Conservation (phyloP, 2,113 vertebrate genomes). For the Hippocampus guttulatus region DNA sequence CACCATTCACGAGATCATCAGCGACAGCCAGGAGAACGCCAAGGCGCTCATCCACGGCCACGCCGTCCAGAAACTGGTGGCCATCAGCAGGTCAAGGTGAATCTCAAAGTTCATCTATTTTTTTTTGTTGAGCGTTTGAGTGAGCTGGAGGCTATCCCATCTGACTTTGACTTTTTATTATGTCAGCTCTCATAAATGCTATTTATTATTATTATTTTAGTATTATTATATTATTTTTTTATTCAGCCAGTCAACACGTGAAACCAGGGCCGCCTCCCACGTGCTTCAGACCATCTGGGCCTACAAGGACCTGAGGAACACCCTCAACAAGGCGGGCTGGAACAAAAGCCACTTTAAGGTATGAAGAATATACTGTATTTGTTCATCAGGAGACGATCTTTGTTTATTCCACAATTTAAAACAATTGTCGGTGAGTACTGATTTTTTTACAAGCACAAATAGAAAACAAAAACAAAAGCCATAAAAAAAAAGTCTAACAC, state of each 20-base stretch:
- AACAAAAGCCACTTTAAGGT: slow-evolving; percentile 97
- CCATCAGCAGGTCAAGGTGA: slow-evolving; percentile 88
- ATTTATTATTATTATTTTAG: no score
- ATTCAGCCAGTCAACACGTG: slow-evolving; percentile 68
- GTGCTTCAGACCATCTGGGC: slow-evolving; percentile 95
- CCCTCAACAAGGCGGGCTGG: slow-evolving; percentile 90
- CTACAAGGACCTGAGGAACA: slow-evolving; percentile 86
- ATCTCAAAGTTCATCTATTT: not conserved
- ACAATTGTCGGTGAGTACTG: not conserved
- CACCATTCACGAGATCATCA: slow-evolving; percentile 94
- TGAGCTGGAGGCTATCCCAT: not conserved
- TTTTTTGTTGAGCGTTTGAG: no score
- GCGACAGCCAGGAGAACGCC: slow-evolving; percentile 88
- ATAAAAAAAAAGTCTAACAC: not conserved
- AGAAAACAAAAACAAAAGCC: not conserved
- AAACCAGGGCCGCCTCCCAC: slow-evolving; percentile 91
- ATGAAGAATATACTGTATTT: not conserved
- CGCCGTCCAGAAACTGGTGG: slow-evolving; percentile 87
- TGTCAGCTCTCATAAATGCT: not conserved
- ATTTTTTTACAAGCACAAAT: no score
- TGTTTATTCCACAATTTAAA: not conserved
- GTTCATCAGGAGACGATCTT: not conserved
- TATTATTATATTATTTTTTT: not conserved
- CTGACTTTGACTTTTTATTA: no score
- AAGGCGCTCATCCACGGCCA: slow-evolving; percentile 89